Base-by-base conservation (phyloP, 2,888 invertebrate species). In the Hofmannophila pseudospretella region DNA sequence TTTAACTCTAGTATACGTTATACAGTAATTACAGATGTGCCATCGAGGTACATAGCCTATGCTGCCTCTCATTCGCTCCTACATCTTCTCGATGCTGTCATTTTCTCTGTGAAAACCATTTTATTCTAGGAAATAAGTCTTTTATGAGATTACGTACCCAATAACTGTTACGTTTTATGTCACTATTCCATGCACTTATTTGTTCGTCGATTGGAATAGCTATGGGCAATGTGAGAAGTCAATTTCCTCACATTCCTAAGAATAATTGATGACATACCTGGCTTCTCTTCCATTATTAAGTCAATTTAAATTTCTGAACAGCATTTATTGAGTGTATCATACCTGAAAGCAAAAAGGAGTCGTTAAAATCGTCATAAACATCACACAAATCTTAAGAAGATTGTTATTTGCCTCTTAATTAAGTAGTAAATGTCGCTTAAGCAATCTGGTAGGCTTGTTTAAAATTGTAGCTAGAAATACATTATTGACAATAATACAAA, bases 11-110 rank as follows among this genome's bases (percentile, higher is more conserved):
- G 67, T 74, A 67, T 70, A 71, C 64, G 65, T 64, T 66, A 62
- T 64, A 67, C 68, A 73, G 73, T 84, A 82, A 82, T 85, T 85
- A 85, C 77, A 67, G 76, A 76, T 74, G 75, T 72, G 72, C 67
- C 62, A 67, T 70, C 63, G 74, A 72, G 76, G 75, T 78, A 80
- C 80, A 80, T 76, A 79, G 73, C 75, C 74, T 65, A 47, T 19
- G n/a, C 51, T 50, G 51, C 52, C 49, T 68, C 69, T 64, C 65
- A 43, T 51, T 71, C 63, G 54, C 66, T 60, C 61, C 53, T 54
- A 60, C 59, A 64, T 67, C 60, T 1, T 51, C 56, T 65, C 64
- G 65, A 59, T 64, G 65, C 72, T 77, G 75, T 79, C 79, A 77
- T 78, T 76, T 67, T 58, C 61, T 59, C 66, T 68, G 68, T 62